Percentiles rank a stretch among this genome's conserved stretches.
Conservation (phyloP, 2,888 invertebrate species). For the Noctua pronuba region DNA sequence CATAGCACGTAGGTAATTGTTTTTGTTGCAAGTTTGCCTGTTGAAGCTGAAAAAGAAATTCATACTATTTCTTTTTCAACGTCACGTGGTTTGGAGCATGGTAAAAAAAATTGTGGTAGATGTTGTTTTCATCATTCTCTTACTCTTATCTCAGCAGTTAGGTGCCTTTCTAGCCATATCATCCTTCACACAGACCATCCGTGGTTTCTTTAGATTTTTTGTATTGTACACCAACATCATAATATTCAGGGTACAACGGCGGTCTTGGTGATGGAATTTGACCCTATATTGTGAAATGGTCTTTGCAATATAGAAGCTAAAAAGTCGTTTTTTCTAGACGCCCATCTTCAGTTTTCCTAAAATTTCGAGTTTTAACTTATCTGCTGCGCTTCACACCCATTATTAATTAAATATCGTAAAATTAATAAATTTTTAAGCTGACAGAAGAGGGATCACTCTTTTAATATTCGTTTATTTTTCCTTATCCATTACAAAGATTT, state of each 20-base stretch:
- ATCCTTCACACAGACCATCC: background rate
- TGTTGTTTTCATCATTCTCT: background rate
- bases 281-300: background rate
- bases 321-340: background rate
- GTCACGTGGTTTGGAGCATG: background rate
- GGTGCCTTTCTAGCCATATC: background rate
- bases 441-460: background rate
- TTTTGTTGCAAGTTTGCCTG: slow-evolving; percentile 14
- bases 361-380: background rate
- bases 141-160: background rate
- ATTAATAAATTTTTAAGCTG: background rate
- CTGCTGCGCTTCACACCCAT: background rate
- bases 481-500: background rate
- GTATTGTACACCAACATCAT: background rate
- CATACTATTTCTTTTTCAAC: background rate
- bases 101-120: background rate
- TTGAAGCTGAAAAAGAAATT: slow-evolving; percentile 5
- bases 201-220: background rate
- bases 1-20: background rate
- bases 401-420: background rate
- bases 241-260: background rate
- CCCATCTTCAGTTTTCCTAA: background rate
- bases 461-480: slow-evolving; percentile 2
- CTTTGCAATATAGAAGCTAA: background rate
- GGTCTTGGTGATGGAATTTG: background rate